A percentile compares a stretch with the other conserved stretches of the same genome.
Conservation (phyloP, 1,140 invertebrate genomes). For the Drosophila baimaii region DNA sequence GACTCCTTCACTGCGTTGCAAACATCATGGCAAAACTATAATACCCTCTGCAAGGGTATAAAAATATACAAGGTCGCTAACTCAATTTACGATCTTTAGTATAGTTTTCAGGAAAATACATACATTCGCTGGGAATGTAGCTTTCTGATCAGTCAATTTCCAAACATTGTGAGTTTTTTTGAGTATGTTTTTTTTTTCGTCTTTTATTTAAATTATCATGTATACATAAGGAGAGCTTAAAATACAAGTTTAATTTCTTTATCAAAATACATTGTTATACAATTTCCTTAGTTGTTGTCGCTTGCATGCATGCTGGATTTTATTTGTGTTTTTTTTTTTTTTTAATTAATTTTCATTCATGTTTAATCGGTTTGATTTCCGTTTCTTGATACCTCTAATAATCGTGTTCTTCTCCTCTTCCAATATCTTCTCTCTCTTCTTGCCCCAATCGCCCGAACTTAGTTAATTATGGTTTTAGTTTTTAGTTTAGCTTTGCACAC, state of each 20-base stretch:
- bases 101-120: no score
- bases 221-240: constrained; percentile 77
- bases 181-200: constrained; percentile 42
- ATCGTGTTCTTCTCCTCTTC: constrained; percentile 13
- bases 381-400: constrained; percentile 35
- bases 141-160: no score
- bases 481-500: constrained; percentile 66
- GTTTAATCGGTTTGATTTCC: constrained; percentile 32
- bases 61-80: no score
- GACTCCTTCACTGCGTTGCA: no score
- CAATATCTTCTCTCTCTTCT: constrained; percentile 8
- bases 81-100: no score
- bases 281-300: constrained; percentile 72
- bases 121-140: no score
- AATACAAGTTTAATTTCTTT: constrained; percentile 80
- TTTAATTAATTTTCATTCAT: not conserved
- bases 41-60: no score
- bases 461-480: constrained; percentile 58
- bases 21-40: no score
- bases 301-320: constrained; percentile 28
- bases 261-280: constrained; percentile 83
- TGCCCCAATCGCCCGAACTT: constrained; percentile 39
- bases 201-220: constrained; percentile 75
- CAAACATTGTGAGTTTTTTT: not conserved
- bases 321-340: constrained; percentile 21